Base-by-base conservation (phyloP, 2,888 invertebrate genomes). In the Ryuthela nishihirai region DNA sequence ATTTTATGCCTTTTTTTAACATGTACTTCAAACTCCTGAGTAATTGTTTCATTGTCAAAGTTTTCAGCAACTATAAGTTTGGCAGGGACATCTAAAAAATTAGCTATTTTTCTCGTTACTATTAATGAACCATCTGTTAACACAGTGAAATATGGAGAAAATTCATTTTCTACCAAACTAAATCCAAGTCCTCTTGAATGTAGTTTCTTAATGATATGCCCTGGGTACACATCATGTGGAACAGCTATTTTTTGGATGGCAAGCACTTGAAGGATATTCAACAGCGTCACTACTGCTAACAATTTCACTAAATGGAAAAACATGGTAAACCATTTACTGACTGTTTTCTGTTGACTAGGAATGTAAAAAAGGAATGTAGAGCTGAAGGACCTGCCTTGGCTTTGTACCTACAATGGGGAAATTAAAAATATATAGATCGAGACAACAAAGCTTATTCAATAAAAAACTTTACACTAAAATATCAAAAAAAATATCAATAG, bases 61-160 rank as follows among this genome's bases (percentile, higher is more conserved):
- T 88, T 88, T 72, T 89, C 87, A 72, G 90, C 89, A 54, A 89
- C 77, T 17, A 91, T 83, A 47, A 88, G 82, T 58, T 92, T 80
- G 72, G 88, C 85, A 23, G 91, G 84, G 0, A 87, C 87, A 66
- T 83, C 82, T 59, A 88, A 82, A 60, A 92, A 77, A 12, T 89
- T 87, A 47, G 85, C 82, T 38, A 92, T 80, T 71, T 90, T 88
- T 32, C 88, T 83, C 24, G 89, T 90, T 40, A 90, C 91, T 90
- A 92, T 92, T 54, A 93, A 84, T 52, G 90, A 82, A 47, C 92
- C 92, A 74, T 90, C 87, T 67, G 85, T 84, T 48, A 92, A 81
- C 66, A 92, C 84, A 9, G 91, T 87, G 75, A 93, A 92, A 76
- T 85, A 90, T 67, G 87, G 83, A 41, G 87, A 85, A 73, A 83